A percentile compares a stretch with the other conserved stretches of the same genome.
phyloP scores from a whole-genome alignment of 2,797 vertebrate genomes.

The Cheirogaleus major region DNA sequence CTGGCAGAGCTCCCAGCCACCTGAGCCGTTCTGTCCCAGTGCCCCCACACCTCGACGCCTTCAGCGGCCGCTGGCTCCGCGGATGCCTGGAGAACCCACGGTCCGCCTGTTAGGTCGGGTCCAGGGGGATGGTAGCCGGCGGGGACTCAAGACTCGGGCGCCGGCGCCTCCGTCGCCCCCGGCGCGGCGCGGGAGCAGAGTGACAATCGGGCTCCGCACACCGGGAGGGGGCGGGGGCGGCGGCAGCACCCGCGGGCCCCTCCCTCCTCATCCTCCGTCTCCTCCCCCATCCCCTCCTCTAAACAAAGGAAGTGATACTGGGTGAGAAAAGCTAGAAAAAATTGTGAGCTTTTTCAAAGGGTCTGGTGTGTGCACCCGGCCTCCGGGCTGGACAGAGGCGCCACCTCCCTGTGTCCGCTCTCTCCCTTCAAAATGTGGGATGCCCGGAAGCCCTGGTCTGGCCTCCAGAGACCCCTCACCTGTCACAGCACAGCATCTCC shows the following conservation, averaged over 20 bases:
- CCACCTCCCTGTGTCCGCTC: neutral
- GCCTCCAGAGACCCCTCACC: neutral
- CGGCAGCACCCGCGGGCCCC: conserved; percentile 61
- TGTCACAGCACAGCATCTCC: fast-evolving
- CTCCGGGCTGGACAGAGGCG: neutral
- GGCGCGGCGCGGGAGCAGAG: conserved; percentile 55
- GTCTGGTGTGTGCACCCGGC: neutral
- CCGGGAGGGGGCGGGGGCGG: conserved; percentile 59
- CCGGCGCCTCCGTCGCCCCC: conserved; percentile 41
- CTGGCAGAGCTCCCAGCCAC: conserved; percentile 24
- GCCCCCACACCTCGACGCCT: neutral
- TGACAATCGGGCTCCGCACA: conserved; percentile 51
- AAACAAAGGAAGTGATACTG: conserved; percentile 75
- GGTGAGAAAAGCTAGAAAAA: conserved; percentile 52
- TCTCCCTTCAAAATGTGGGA: neutral
- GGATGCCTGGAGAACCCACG: neutral
- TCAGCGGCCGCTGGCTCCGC: neutral
- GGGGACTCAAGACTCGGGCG: neutral
- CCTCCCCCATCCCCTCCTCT: conserved; percentile 66
- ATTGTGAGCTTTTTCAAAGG: conserved; percentile 32
- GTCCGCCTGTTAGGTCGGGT: neutral
- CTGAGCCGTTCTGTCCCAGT: neutral
- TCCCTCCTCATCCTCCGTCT: conserved; percentile 64
- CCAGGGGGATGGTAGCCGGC: neutral
- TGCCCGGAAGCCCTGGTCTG: neutral